phyloP scores from a whole-genome alignment of 2,888 invertebrate species.

The Philopedon plagiatum region DNA sequence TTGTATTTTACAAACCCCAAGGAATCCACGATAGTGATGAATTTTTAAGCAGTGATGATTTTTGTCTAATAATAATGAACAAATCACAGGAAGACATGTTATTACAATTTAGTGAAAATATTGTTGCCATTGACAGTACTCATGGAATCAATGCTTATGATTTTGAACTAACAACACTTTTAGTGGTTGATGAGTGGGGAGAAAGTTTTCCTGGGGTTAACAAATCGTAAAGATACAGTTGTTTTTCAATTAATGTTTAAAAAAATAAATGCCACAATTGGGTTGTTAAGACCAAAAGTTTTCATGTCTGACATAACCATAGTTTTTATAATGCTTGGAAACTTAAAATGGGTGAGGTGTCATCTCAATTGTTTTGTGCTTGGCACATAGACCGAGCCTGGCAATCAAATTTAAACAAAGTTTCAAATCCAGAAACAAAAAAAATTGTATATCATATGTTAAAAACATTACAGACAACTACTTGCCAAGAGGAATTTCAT shows the following conservation, averaged over 20 bases:
- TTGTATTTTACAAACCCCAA: too few relatives aligned
- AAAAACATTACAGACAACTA: not conserved
- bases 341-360: not conserved
- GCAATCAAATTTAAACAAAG: not conserved
- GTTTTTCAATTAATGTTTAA: not conserved
- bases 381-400: not conserved
- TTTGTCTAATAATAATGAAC: slow-evolving; percentile 26
- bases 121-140: slow-evolving; percentile 25
- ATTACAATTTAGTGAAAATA: slow-evolving; percentile 3
- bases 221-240: slow-evolving; percentile 11
- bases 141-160: slow-evolving; percentile 38
- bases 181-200: slow-evolving; percentile 28
- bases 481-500: too few relatives aligned
- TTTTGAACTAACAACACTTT: slow-evolving; percentile 33
- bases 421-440: not conserved
- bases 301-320: not conserved
- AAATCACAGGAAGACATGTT: slow-evolving; percentile 22
- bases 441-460: not conserved
- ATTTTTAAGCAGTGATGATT: not conserved
- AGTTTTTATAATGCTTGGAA: not conserved
- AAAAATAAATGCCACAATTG: not conserved
- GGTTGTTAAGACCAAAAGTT: not conserved
- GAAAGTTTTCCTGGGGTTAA: slow-evolving; percentile 12
- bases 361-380: not conserved
- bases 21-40: too few relatives aligned